phyloP scores from a whole-genome alignment of 2,797 vertebrate species.

The Fratercula arctica region DNA sequence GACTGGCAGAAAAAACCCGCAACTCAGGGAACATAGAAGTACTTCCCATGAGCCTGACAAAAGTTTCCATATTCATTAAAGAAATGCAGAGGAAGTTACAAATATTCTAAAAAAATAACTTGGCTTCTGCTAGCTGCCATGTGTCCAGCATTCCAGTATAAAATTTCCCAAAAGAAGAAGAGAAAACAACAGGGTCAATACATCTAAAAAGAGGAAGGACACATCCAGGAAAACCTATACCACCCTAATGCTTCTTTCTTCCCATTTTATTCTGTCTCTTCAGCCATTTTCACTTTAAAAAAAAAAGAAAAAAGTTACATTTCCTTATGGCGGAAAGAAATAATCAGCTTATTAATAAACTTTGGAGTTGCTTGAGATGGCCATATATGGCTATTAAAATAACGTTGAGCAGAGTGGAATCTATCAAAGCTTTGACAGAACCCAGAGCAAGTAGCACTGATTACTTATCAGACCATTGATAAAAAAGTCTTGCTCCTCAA shows the following conservation, averaged over 20 bases:
- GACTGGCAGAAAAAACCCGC: not conserved
- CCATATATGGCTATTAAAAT: not conserved
- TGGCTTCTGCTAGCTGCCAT: not conserved
- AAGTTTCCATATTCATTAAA: not conserved
- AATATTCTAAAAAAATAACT: not conserved
- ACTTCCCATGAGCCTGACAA: not conserved
- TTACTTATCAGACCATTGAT: not conserved
- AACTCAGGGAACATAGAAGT: not conserved
- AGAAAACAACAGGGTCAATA: not conserved
- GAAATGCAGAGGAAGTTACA: not conserved
- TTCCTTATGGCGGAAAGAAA: not conserved
- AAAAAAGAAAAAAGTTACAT: not conserved
- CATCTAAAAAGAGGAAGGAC: not conserved
- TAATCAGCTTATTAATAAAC: not conserved
- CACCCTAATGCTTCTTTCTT: not conserved
- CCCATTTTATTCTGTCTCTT: not conserved
- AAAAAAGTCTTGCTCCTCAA: not conserved
- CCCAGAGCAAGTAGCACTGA: not conserved
- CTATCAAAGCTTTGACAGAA: not conserved
- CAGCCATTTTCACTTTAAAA: not conserved
- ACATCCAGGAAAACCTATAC: not conserved
- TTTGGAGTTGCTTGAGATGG: not conserved
- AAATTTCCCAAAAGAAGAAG: not conserved
- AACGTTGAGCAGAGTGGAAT: not conserved
- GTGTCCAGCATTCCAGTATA: not conserved